phyloP scores from a whole-genome alignment of 1,140 invertebrate species.

The Lordiphosa collinella region DNA sequence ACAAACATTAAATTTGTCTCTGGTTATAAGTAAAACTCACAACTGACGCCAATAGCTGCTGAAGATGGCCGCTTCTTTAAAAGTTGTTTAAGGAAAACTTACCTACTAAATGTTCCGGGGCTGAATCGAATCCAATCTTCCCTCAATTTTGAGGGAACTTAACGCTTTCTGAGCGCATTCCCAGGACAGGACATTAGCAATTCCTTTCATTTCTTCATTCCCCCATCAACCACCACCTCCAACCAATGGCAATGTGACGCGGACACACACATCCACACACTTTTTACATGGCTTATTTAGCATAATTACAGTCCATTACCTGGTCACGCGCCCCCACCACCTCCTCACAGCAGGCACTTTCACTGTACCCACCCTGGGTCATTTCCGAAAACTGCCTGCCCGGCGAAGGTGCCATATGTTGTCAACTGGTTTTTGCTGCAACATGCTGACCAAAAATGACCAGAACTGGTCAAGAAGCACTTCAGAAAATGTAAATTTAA shows the following conservation, averaged over 20 bases:
- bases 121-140: too few relatives aligned
- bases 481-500: conserved; percentile 67
- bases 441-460: conserved; percentile 48
- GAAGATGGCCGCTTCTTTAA: too few relatives aligned
- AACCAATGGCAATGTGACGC: conserved; percentile 19
- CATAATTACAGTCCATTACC: conserved; percentile 76
- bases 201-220: conserved; percentile 4
- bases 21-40: too few relatives aligned
- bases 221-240: neutral
- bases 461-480: conserved; percentile 10
- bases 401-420: conserved; percentile 64
- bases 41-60: too few relatives aligned
- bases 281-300: conserved; percentile 72
- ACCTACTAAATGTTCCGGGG: too few relatives aligned
- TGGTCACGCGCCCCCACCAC: conserved; percentile 53
- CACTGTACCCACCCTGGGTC: neutral
- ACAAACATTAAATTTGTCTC: too few relatives aligned
- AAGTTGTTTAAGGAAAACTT: too few relatives aligned
- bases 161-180: neutral
- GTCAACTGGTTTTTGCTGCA: conserved; percentile 48
- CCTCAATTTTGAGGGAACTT: too few relatives aligned
- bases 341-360: neutral
- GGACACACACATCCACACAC: conserved; percentile 32
- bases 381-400: conserved; percentile 19
- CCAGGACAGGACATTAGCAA: conserved; percentile 9